phyloP scores from a whole-genome alignment of 2,797 vertebrate species.

The Lindbergichthys nudifrons region DNA sequence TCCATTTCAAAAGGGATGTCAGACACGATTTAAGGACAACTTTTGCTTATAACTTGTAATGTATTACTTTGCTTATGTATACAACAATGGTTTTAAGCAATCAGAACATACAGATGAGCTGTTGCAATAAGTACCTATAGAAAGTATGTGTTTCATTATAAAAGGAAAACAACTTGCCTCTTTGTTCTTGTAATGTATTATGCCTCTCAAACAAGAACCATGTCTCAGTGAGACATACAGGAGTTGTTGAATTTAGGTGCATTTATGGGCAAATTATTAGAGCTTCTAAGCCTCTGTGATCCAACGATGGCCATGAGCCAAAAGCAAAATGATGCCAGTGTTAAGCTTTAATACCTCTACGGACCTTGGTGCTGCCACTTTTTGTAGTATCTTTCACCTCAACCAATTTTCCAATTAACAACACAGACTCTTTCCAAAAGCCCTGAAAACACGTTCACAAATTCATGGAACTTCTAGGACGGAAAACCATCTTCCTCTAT shows the following conservation, averaged over 20 bases:
- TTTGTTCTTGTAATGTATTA: constrained; percentile 6
- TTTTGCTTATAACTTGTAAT: background rate
- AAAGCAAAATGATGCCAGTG: constrained; percentile 38
- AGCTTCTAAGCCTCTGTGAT: constrained; percentile 12
- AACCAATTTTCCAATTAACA: constrained; percentile 44
- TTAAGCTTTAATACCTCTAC: constrained; percentile 36
- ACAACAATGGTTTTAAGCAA: background rate
- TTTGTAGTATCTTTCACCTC: constrained; percentile 20
- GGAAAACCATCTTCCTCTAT: constrained; percentile 2
- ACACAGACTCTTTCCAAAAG: constrained; percentile 12
- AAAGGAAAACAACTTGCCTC: background rate
- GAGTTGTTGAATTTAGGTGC: constrained; percentile 22
- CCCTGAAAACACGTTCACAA: constrained; percentile 8
- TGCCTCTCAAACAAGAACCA: constrained; percentile 5
- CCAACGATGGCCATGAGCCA: constrained; percentile 24
- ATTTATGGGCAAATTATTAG: constrained; percentile 12
- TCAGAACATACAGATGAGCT: background rate
- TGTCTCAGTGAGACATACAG: background rate
- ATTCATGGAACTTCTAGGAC: constrained; percentile 3
- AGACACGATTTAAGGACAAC: background rate
- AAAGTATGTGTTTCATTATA: background rate
- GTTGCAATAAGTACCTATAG: background rate
- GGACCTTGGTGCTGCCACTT: constrained; percentile 23
- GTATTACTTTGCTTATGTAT: background rate
- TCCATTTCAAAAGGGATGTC: background rate